Evolutionary conservation across 2,888 invertebrate species (phyloP).

Genomic region (Trichogramma evanescens): DNA sequence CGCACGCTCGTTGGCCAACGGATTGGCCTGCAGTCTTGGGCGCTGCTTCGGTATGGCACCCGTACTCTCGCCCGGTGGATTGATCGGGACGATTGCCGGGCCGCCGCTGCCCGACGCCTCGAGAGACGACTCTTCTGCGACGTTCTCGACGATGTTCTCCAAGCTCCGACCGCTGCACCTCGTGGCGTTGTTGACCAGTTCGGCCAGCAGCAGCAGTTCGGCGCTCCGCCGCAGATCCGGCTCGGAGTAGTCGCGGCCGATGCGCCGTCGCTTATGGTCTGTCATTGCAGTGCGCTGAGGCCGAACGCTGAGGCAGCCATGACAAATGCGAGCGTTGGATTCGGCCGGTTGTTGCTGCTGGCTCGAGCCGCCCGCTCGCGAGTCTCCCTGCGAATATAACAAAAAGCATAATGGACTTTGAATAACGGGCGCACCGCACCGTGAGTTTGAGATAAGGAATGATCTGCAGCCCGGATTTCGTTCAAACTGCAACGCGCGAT

Average conservation of each 20-base stretch:
- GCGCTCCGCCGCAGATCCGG: constrained; percentile 32
- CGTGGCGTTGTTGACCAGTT: constrained; percentile 15
- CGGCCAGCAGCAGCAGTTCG: not conserved
- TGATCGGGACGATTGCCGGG: not conserved
- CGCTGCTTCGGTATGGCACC: constrained; percentile 3
- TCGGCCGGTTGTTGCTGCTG: not conserved
- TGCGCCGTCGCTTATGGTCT: constrained; percentile 3
- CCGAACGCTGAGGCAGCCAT: not conserved
- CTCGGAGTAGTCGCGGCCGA: constrained; percentile 37
- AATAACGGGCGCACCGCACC: no score
- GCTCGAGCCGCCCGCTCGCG: not conserved
- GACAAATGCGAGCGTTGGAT: not conserved
- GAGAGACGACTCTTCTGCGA: constrained; percentile 14
- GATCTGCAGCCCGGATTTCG: no score
- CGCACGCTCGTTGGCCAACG: constrained; percentile 16
- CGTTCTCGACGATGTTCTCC: constrained; percentile 39
- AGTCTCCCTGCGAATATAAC: no score
- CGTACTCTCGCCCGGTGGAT: not conserved
- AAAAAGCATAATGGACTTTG: no score
- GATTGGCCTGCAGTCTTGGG: no score
- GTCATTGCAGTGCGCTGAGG: not conserved
- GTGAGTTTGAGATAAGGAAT: no score
- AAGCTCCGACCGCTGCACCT: constrained; percentile 35
- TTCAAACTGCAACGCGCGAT: no score
- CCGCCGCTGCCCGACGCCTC: not conserved